A percentile compares a stretch with the other conserved stretches of the same genome.
Evolutionary conservation across 2,888 invertebrate genomes (phyloP).

Genomic region (Subacronicta megacephala): DNA sequence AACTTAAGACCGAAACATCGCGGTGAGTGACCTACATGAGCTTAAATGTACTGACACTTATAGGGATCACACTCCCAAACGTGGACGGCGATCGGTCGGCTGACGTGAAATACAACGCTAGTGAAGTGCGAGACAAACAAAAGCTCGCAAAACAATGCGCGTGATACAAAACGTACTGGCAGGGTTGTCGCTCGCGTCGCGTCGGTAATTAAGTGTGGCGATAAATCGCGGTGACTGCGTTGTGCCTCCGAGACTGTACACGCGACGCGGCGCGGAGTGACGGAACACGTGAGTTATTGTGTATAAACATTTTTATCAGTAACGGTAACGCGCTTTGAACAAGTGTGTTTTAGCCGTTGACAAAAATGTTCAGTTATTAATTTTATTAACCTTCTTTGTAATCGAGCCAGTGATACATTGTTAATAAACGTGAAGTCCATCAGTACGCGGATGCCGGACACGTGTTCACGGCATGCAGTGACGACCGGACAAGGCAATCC

Average conservation of each 20-base stretch:
- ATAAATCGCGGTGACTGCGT: constrained; percentile 56
- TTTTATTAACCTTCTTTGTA: too few relatives aligned
- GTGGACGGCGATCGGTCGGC: constrained; percentile 13
- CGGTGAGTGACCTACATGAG: constrained; percentile 39
- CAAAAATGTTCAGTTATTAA: constrained; percentile 6
- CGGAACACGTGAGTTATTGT: constrained; percentile 35
- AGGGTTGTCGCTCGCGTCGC: constrained; percentile 10
- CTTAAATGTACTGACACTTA: constrained; percentile 50
- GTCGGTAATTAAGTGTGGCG: constrained; percentile 59
- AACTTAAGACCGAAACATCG: too few relatives aligned
- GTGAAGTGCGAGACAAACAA: constrained; percentile 41
- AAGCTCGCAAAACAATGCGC: constrained; percentile 34
- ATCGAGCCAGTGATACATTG: too few relatives aligned
- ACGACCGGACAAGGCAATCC: too few relatives aligned
- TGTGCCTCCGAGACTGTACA: constrained; percentile 9
- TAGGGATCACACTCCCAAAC: constrained; percentile 24
- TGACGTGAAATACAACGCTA: constrained; percentile 34
- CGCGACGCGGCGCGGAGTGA: constrained; percentile 10
- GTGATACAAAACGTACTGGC: constrained; percentile 27
- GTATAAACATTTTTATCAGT: constrained; percentile 21
- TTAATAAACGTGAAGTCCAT: too few relatives aligned
- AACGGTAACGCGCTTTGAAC: constrained; percentile 14
- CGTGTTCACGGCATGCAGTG: not conserved
- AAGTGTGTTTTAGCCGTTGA: constrained; percentile 22
- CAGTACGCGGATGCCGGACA: not conserved